These are phyloP conservation scores for Platynereis dumerilii DNA, from an alignment of 2,888 invertebrate species.

Conservation along the genomic window DNA sequence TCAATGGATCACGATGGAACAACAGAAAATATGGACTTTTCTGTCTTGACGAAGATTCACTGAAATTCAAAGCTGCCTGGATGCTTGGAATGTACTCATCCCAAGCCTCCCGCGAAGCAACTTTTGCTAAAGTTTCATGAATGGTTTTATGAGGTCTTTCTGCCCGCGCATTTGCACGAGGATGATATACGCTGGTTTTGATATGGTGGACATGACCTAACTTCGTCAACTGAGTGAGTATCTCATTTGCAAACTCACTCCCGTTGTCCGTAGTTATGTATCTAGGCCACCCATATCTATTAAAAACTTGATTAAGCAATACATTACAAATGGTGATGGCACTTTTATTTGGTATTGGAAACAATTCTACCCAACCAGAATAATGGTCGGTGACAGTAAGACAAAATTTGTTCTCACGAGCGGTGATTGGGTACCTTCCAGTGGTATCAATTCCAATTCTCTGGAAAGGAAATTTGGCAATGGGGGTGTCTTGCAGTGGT, in stretches of 20 bases:
- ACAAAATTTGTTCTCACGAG: neutral
- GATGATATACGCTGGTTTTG: neutral
- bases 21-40: neutral
- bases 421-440: neutral
- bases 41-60: neutral
- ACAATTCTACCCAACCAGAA: neutral
- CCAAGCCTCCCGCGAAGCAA: too few species aligned
- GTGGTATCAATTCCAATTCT: neutral
- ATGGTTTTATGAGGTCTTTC: slow-evolving; percentile 3
- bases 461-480: neutral
- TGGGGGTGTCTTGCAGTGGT: neutral
- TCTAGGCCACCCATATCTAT: neutral
- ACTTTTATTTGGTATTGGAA: neutral
- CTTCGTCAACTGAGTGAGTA: neutral
- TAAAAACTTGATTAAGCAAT: neutral
- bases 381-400: neutral
- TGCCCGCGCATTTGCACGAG: neutral
- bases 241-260: neutral
- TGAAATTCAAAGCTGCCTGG: neutral
- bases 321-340: neutral
- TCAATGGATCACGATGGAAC: neutral
- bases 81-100: neutral
- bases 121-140: neutral
- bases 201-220: neutral
- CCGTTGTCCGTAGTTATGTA: neutral